Evolutionary conservation across 1,140 invertebrate genomes (phyloP).

Genomic region (Temnothorax curvispinosus): DNA sequence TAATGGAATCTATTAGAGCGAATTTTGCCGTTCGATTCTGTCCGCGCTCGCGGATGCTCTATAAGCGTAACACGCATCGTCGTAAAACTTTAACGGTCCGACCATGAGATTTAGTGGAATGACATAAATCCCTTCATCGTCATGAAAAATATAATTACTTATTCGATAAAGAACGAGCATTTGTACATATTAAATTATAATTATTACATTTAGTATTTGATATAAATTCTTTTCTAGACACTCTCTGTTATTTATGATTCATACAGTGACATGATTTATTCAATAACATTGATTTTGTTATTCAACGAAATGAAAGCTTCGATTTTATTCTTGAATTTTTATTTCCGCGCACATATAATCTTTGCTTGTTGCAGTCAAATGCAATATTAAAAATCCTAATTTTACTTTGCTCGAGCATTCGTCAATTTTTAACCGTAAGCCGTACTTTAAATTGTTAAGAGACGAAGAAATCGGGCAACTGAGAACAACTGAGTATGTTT

Average conservation of each 20-base stretch:
- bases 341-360: background rate
- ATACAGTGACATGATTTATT: background rate
- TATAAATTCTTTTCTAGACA: background rate
- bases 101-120: conserved; percentile 1
- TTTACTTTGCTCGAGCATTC: background rate
- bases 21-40: conserved; percentile 33
- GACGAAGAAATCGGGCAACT: background rate
- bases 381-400: background rate
- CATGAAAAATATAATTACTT: background rate
- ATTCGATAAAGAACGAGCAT: background rate
- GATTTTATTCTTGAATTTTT: background rate
- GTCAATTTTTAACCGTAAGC: conserved; percentile 1
- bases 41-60: background rate
- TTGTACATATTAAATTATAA: background rate
- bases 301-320: background rate
- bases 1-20: conserved; percentile 52
- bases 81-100: conserved; percentile 25
- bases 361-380: background rate
- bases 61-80: conserved; percentile 19
- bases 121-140: background rate
- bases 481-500: background rate
- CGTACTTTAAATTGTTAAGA: background rate
- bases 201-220: background rate
- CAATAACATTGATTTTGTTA: background rate
- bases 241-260: background rate